phyloP scores from a whole-genome alignment of 2,888 invertebrate genomes.

The Drosophila nigricruria region DNA sequence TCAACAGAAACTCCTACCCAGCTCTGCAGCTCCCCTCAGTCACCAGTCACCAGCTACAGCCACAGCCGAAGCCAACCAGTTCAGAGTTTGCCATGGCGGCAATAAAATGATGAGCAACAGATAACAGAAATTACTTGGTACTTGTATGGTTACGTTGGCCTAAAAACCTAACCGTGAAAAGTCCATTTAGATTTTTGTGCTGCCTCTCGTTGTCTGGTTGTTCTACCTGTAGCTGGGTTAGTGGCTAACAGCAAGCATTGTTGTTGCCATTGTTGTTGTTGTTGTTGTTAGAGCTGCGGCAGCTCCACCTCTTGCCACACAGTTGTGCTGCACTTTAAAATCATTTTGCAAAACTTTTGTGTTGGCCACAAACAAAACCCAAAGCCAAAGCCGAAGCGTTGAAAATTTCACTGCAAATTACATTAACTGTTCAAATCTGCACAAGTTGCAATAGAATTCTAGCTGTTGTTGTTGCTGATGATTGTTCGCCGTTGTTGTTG shows the following conservation, averaged over 20 bases:
- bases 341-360: constrained; percentile 64
- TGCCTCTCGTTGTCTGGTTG: constrained; percentile 36
- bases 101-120: constrained; percentile 76
- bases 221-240: constrained; percentile 49
- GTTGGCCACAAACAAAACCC: constrained; percentile 50
- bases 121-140: constrained; percentile 75
- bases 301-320: constrained; percentile 64
- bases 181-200: constrained; percentile 63
- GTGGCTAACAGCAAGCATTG: constrained; percentile 23
- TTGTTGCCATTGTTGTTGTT: constrained; percentile 29
- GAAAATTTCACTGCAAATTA: constrained; percentile 73
- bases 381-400: constrained; percentile 65
- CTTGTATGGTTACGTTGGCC: constrained; percentile 66
- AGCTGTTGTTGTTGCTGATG: constrained; percentile 27
- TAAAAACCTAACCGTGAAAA: constrained; percentile 76
- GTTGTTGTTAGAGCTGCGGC: constrained; percentile 41
- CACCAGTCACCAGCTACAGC: no score
- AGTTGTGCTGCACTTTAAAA: constrained; percentile 71
- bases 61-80: constrained; percentile 42
- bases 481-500: constrained; percentile 39
- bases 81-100: constrained; percentile 65
- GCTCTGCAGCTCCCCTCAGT: neutral
- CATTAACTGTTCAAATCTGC: constrained; percentile 55
- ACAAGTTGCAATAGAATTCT: constrained; percentile 18
- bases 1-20: constrained; percentile 1